phyloP scores from a whole-genome alignment of 2,888 invertebrate species.

The Drosophila kuntzei region DNA sequence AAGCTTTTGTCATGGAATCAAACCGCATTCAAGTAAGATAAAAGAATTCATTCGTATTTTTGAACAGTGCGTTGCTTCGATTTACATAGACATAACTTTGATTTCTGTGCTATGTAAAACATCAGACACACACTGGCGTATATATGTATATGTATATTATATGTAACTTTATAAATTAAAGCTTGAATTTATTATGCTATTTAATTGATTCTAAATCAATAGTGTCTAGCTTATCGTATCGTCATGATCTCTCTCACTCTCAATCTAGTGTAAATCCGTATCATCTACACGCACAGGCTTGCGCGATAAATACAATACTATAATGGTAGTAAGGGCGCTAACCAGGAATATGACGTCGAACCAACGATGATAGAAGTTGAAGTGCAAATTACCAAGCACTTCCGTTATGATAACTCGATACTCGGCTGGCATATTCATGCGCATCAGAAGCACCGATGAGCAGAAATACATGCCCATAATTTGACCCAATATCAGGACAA shows the following conservation, averaged over 20 bases:
- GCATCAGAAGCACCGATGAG: slow-evolving; percentile 97
- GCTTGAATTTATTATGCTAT: slow-evolving; percentile 52
- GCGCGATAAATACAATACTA: slow-evolving; percentile 97
- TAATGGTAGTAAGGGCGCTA: slow-evolving; percentile 97
- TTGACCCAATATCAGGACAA: slow-evolving; percentile 97
- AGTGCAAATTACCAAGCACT: slow-evolving; percentile 98
- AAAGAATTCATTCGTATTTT: slow-evolving; percentile 8
- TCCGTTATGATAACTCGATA: slow-evolving; percentile 94
- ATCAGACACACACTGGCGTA: slow-evolving; percentile 37
- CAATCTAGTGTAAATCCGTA: slow-evolving; percentile 73
- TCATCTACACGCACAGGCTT: slow-evolving; percentile 90
- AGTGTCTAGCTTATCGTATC: slow-evolving; percentile 47
- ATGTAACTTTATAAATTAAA: slow-evolving; percentile 53
- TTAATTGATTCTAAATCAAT: slow-evolving; percentile 51
- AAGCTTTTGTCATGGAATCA: slow-evolving; percentile 29
- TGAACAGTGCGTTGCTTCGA: slow-evolving; percentile 48
- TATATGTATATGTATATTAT: slow-evolving; percentile 28
- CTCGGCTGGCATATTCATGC: slow-evolving; percentile 99
- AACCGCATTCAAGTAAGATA: slow-evolving; percentile 20
- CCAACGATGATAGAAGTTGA: slow-evolving; percentile 99
- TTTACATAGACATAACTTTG: slow-evolving; percentile 47
- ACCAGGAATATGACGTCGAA: slow-evolving; percentile 99
- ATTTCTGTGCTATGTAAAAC: slow-evolving; percentile 47
- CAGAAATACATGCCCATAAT: slow-evolving; percentile 99
- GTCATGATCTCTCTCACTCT: slow-evolving; percentile 33